A percentile compares a stretch with the other conserved stretches of the same genome.
These are phyloP conservation scores for Eudemis profundana DNA, from an alignment of 2,888 invertebrate species.

Conservation along the genomic window DNA sequence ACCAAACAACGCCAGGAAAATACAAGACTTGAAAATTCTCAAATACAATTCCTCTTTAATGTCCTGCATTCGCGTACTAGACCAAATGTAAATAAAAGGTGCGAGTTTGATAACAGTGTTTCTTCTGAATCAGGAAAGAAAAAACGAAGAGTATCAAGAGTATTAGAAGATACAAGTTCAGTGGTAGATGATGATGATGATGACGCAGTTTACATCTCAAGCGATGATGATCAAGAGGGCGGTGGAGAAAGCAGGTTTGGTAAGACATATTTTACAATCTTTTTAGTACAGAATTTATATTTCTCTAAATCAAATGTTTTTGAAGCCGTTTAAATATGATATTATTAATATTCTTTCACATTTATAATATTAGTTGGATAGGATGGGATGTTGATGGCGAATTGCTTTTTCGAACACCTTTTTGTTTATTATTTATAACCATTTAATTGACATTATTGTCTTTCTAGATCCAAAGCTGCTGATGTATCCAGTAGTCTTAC, in stretches of 20 bases:
- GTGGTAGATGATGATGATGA: not conserved
- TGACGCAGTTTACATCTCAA: too few species aligned
- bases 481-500: not conserved
- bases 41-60: not conserved
- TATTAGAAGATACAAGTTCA: not conserved
- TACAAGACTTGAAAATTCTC: not conserved
- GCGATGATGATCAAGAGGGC: too few species aligned
- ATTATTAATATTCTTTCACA: too few species aligned
- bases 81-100: not conserved
- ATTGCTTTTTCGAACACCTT: too few species aligned
- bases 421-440: too few species aligned
- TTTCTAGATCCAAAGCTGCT: not conserved
- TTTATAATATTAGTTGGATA: too few species aligned
- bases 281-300: too few species aligned
- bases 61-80: not conserved
- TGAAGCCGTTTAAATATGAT: too few species aligned
- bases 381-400: too few species aligned
- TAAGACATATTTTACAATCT: too few species aligned
- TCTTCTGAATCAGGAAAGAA: not conserved
- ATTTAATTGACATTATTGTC: not conserved
- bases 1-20: not conserved
- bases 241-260: too few species aligned
- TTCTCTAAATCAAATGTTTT: too few species aligned
- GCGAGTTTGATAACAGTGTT: not conserved
- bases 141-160: not conserved